Base-by-base conservation (phyloP, 1,140 invertebrate species). In the Agrilus planipennis region DNA sequence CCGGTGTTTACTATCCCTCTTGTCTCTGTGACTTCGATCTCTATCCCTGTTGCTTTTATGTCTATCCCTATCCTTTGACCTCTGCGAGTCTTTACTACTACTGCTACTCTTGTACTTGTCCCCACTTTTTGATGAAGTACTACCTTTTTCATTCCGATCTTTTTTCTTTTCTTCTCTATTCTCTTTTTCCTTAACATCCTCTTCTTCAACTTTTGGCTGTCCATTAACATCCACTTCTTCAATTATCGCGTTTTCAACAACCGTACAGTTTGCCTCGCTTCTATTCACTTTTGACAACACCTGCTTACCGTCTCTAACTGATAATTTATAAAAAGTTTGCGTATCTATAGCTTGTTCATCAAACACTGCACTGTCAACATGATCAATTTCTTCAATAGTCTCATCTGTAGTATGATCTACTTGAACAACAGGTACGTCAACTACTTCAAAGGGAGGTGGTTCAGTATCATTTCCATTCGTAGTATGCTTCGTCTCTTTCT, bases 271-370 rank as follows among this genome's bases (percentile, higher is more conserved):
- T 3, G 52, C 20, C 19, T 54, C 53, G 38, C 64, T 60, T 11
- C 65, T 59, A 12, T 68, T 69, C 35, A 81, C 66, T 64, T 81
- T 76, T 5, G 75, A 75, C 42, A 82, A 61, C 29, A 81, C 67
- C 58, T 81, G 73, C 60, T 81, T 80, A 7, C 79, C 80, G 67
- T 83, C 80, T 50, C 77, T 74, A 45, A 82, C 69, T 20, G 75
- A 74, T 49, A 83, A 75, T 67, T 82, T 85, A 52, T 71, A 73
- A 43, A 72, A 69, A 22, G 60, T 58, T 46, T 47, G 53, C 44
- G 49, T 54, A 45, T 47, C 53, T 44, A 49, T 49, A 34, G 48
- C 38, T 49, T 51, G 10, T 17, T 16, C 22, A 25, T 25, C 22
- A 27, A 14, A 3, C 9, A 11, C 28, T 16, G 50, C 36, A 39